phyloP scores from a whole-genome alignment of 2,888 invertebrate genomes.

The Lithophane socia region DNA sequence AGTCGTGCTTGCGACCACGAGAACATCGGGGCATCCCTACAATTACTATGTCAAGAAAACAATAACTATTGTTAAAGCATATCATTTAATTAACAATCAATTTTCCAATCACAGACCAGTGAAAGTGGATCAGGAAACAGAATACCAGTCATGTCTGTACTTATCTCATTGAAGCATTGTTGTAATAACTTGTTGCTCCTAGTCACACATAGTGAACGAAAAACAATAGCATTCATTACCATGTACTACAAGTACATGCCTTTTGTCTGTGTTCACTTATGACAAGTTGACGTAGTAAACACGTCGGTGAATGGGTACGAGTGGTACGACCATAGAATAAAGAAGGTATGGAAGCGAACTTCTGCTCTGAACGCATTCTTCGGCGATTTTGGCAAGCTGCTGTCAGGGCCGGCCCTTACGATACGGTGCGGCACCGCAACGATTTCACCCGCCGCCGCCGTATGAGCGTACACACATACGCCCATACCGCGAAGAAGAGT shows the following conservation, averaged over 20 bases:
- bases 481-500: no score
- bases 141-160: conserved; percentile 30
- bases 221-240: conserved; percentile 63
- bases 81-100: conserved; percentile 22
- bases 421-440: no score
- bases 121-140: conserved; percentile 55
- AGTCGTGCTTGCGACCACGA: no score
- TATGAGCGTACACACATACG: no score
- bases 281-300: conserved; percentile 32
- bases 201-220: conserved; percentile 57
- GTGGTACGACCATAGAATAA: conserved; percentile 27
- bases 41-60: not conserved
- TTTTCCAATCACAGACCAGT: conserved; percentile 42
- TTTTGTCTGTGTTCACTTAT: conserved; percentile 41
- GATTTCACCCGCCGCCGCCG: no score
- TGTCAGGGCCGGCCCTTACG: not conserved
- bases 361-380: not conserved
- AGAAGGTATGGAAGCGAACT: not conserved
- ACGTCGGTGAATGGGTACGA: conserved; percentile 25
- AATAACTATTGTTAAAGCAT: not conserved
- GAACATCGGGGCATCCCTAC: no score
- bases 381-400: not conserved
- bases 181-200: conserved; percentile 35
- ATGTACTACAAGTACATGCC: conserved; percentile 31
- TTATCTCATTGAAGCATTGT: conserved; percentile 48